Evolutionary conservation across 2,797 vertebrate species (phyloP).

Genomic region (Emys orbicularis): DNA sequence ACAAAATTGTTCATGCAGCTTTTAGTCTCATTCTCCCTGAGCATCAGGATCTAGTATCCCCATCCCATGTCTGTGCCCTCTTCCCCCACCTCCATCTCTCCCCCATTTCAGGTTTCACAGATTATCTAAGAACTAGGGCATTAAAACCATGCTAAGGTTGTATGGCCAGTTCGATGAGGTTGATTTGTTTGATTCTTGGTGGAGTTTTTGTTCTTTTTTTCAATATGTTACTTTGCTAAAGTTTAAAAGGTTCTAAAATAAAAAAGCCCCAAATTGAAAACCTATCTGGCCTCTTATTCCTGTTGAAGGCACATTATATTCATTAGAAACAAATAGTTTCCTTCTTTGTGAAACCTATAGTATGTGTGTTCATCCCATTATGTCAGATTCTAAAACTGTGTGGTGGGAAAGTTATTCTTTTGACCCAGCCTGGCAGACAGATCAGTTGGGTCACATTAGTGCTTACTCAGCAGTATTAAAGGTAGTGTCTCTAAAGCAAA

Average conservation of each 20-base stretch:
- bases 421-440: slow-evolving; percentile 34
- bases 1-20: neutral
- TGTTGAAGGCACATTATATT: neutral
- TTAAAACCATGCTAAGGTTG: fast-evolving
- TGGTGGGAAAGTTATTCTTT: neutral
- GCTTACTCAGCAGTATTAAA: neutral
- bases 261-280: neutral
- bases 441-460: neutral
- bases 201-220: neutral
- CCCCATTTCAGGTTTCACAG: neutral
- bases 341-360: neutral
- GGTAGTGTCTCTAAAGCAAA: neutral
- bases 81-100: neutral
- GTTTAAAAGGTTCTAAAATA: neutral
- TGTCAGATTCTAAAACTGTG: neutral
- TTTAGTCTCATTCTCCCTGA: neutral
- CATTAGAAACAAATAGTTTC: neutral
- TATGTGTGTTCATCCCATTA: neutral
- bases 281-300: neutral
- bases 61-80: neutral
- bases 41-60: neutral
- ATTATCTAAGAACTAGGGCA: neutral
- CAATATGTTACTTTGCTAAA: neutral
- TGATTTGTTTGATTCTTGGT: neutral
- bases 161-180: neutral